Percentiles rank a stretch among this genome's conserved stretches.
phyloP scores from a whole-genome alignment of 2,888 invertebrate species.

The Agriopis marginaria region DNA sequence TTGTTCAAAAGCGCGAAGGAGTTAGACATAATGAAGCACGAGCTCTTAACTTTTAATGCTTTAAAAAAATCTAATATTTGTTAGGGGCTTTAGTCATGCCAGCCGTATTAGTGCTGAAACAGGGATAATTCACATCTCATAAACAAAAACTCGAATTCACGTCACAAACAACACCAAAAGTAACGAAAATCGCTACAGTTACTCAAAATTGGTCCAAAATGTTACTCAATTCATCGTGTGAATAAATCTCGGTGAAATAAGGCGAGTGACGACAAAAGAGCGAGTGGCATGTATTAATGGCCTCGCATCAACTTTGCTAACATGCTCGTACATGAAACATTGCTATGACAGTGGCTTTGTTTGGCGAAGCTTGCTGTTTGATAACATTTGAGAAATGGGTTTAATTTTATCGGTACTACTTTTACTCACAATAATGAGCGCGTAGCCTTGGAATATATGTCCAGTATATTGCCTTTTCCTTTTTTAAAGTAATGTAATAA shows the following conservation, averaged over 20 bases:
- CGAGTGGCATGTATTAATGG: constrained; percentile 45
- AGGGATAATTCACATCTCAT: constrained; percentile 7
- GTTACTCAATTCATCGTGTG: constrained; percentile 60
- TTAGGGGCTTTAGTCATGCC: no score
- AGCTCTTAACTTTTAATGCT: no score
- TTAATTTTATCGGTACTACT: constrained; percentile 14
- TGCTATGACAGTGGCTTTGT: constrained; percentile 37
- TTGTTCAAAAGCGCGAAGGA: no score
- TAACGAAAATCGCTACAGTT: constrained; percentile 65
- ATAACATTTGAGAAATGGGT: constrained; percentile 27
- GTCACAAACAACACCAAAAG: constrained; percentile 25
- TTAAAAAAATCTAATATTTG: no score
- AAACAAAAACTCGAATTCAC: constrained; percentile 8
- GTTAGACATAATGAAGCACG: no score
- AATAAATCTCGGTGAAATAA: constrained; percentile 37
- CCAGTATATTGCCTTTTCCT: not conserved
- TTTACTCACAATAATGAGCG: not conserved
- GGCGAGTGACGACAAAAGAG: constrained; percentile 46
- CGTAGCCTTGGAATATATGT: not conserved
- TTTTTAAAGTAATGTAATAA: not conserved
- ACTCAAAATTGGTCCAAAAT: constrained; percentile 84
- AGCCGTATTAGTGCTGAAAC: constrained; percentile 2
- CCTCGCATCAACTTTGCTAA: constrained; percentile 31
- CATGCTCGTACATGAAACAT: constrained; percentile 33
- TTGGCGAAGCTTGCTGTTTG: constrained; percentile 29